Evolutionary conservation across 2,113 vertebrate species (phyloP).

Genomic region (Rousettus leschenaultii): DNA sequence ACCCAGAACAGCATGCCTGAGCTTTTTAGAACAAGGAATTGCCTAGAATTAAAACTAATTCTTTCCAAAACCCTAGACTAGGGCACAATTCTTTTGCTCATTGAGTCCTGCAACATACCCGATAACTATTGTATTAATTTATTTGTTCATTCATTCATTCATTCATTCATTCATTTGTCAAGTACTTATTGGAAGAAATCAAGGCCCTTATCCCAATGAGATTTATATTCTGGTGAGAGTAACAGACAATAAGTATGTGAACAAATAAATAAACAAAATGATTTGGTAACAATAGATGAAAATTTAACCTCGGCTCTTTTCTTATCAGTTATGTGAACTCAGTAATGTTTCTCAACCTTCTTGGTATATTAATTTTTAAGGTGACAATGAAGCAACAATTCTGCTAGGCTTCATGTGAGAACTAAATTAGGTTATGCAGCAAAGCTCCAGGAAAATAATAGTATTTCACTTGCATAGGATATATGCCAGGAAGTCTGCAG

Average conservation of each 20-base stretch:
- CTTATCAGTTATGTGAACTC: not conserved
- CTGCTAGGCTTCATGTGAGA: not conserved
- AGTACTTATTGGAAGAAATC: not conserved
- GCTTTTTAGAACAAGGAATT: not conserved
- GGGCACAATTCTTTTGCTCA: not conserved
- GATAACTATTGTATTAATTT: not conserved
- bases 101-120: not conserved
- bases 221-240: not conserved
- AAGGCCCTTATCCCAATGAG: not conserved
- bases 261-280: not conserved
- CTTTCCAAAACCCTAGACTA: not conserved
- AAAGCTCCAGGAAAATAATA: slow-evolving; percentile 4
- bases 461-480: not conserved
- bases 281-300: not conserved
- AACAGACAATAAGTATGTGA: not conserved
- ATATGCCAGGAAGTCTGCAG: not conserved
- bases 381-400: not conserved
- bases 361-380: not conserved
- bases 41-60: not conserved
- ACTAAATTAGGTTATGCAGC: not conserved
- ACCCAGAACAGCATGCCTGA: not conserved
- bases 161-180: not conserved
- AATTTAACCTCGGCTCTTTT: not conserved
- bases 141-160: not conserved
- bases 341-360: not conserved